Evolutionary conservation across 2,797 vertebrate genomes (phyloP).

Genomic region (Fistularia tabacaria): DNA sequence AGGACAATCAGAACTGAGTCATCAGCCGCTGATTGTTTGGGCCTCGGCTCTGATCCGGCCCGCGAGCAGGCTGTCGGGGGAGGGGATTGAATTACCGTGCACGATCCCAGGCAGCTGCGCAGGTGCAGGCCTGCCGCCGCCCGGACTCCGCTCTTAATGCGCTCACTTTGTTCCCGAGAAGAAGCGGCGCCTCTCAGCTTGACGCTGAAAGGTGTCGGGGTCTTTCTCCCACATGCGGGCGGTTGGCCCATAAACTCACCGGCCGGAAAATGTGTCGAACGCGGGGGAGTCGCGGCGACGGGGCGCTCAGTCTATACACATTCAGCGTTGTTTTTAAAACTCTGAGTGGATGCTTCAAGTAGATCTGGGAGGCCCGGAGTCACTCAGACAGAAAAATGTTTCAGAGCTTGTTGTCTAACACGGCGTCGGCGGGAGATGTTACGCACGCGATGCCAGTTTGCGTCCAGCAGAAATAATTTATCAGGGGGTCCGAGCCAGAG

Average conservation of each 20-base stretch:
- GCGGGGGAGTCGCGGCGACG: too few species aligned
- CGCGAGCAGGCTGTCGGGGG: constrained; percentile 24
- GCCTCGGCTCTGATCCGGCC: constrained; percentile 16
- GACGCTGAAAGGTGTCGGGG: constrained; percentile 26
- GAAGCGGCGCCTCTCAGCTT: constrained; percentile 31
- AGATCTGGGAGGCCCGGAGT: too few species aligned
- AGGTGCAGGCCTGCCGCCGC: constrained; percentile 56
- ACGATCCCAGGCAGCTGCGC: constrained; percentile 46
- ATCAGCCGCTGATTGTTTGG: constrained; percentile 8
- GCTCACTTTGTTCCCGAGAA: constrained; percentile 45
- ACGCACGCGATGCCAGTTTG: too few species aligned
- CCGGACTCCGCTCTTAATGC: constrained; percentile 59
- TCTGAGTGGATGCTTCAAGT: too few species aligned
- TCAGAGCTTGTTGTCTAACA: too few species aligned
- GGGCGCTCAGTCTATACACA: background rate
- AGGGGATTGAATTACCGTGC: constrained; percentile 32
- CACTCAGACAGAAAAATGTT: too few species aligned
- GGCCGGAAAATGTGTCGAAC: constrained; percentile 2
- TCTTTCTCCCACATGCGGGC: constrained; percentile 20
- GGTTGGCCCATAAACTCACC: constrained; percentile 8
- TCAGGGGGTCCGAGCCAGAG: too few species aligned
- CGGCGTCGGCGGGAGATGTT: too few species aligned
- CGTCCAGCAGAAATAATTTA: too few species aligned
- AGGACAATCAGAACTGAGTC: background rate
- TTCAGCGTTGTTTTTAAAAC: background rate